phyloP scores from a whole-genome alignment of 2,113 vertebrate species.

The Oryzias woworae region DNA sequence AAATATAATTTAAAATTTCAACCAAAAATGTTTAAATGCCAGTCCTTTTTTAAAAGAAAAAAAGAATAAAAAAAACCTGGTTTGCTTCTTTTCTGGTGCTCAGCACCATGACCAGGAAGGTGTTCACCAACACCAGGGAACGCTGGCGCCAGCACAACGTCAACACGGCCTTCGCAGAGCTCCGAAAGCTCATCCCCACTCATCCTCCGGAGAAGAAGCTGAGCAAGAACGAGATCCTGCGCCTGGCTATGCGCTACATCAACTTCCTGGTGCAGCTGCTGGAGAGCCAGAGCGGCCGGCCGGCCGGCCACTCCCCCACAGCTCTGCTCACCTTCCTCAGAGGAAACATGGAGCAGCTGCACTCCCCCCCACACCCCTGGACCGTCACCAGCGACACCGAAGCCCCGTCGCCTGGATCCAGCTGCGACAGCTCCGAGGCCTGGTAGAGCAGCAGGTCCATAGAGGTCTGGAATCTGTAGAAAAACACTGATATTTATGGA shows the following conservation, averaged over 20 bases:
- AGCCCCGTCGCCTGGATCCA: constrained; percentile 79
- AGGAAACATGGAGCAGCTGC: constrained; percentile 78
- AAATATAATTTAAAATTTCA: neutral
- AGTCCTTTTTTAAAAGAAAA: neutral
- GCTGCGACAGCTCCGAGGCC: constrained; percentile 76
- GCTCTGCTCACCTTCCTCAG: constrained; percentile 77
- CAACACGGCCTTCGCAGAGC: constrained; percentile 92
- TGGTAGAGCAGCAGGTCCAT: constrained; percentile 63
- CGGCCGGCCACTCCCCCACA: constrained; percentile 64
- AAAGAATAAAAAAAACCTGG: neutral
- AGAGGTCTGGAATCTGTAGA: neutral
- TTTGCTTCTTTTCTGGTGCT: neutral
- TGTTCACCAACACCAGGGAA: constrained; percentile 93
- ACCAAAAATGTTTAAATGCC: too few species aligned
- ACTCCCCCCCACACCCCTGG: constrained; percentile 74
- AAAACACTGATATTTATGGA: constrained; percentile 19
- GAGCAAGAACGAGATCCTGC: constrained; percentile 98
- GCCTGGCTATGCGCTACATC: constrained; percentile 97
- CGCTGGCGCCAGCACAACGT: constrained; percentile 97
- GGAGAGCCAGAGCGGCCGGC: constrained; percentile 83
- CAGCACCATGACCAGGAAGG: constrained; percentile 89
- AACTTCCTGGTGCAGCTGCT: constrained; percentile 93
- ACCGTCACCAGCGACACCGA: constrained; percentile 76
- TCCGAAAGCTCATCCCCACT: constrained; percentile 95
- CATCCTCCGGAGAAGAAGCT: constrained; percentile 98